Evolutionary conservation across 23 tunicate genomes (phyloP), one percentile per base, ranked within the genome.

Genomic region (Diplosoma virens): DNA sequence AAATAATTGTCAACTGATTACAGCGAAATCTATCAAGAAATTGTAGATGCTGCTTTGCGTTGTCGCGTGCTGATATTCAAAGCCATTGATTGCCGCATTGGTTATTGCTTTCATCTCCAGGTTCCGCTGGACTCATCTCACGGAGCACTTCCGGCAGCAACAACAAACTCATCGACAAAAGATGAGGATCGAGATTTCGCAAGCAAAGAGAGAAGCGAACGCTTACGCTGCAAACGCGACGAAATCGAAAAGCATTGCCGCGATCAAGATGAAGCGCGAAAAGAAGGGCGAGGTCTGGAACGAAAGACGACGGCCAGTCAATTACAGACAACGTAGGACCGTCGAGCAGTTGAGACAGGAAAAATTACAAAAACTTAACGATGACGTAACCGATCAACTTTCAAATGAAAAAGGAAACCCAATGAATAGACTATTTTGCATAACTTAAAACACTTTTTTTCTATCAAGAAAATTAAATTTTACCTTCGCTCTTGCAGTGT

Each of bases 51-150:
- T n/a, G n/a, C n/a, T n/a, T n/a, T n/a, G n/a, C n/a, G n/a, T n/a
- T n/a, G n/a, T n/a, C n/a, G n/a, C n/a, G n/a, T n/a, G n/a, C n/a
- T n/a, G n/a, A n/a, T n/a, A n/a, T n/a, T n/a, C n/a, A n/a, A n/a
- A n/a, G n/a, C n/a, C n/a, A n/a, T n/a, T n/a, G n/a, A n/a, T n/a
- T n/a, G n/a, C n/a, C n/a, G n/a, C n/a, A n/a, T n/a, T n/a, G n/a
- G n/a, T 9, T 9, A 45, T 45, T 9, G 14, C 11, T 9, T 45
- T 45, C 16, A 5, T 18, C 2, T 67, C 36, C 21, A 92, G 97
- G 45, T 92, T 92, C 47, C 82, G 90, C 0, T 92, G 97, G 97
- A 70, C 76, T 3, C 97, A 92, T 69, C 48, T 92, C 6, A 76
- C 78, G 0, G 91, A 85, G 59, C 70, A 76, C 7, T 69, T 92